These are phyloP conservation scores for Sphecodes monilicornis DNA, from an alignment of 2,888 invertebrate genomes.

Conservation along the genomic window DNA sequence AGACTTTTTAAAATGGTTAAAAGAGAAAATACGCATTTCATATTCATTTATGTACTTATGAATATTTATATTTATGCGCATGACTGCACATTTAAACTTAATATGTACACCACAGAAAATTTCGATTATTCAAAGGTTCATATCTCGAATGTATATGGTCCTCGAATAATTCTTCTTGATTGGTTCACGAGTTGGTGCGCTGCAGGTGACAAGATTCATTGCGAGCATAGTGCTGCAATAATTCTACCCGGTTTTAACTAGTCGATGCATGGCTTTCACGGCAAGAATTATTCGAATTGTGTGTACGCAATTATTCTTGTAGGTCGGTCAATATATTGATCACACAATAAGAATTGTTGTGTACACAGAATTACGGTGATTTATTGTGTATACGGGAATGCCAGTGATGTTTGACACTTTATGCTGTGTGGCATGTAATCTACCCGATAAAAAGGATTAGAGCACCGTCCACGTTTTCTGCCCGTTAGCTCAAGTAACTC, in stretches of 20 bases:
- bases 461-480: neutral
- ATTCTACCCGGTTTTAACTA: conserved; percentile 3
- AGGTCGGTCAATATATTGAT: neutral
- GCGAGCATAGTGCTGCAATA: neutral
- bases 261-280: neutral
- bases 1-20: too few species aligned
- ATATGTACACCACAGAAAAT: neutral
- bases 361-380: neutral
- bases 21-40: too few species aligned
- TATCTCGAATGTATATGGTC: neutral
- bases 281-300: neutral
- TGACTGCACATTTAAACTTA: neutral
- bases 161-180: conserved; percentile 6
- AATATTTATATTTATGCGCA: neutral
- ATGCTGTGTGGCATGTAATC: neutral
- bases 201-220: conserved; percentile 5
- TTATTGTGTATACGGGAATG: neutral
- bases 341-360: neutral
- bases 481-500: neutral
- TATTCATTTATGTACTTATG: too few species aligned
- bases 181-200: neutral
- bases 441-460: neutral
- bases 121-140: neutral
- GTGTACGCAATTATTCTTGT: neutral
- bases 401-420: neutral